Conservation (phyloP, 2,888 invertebrate species). For the Synergus japonicus region DNA sequence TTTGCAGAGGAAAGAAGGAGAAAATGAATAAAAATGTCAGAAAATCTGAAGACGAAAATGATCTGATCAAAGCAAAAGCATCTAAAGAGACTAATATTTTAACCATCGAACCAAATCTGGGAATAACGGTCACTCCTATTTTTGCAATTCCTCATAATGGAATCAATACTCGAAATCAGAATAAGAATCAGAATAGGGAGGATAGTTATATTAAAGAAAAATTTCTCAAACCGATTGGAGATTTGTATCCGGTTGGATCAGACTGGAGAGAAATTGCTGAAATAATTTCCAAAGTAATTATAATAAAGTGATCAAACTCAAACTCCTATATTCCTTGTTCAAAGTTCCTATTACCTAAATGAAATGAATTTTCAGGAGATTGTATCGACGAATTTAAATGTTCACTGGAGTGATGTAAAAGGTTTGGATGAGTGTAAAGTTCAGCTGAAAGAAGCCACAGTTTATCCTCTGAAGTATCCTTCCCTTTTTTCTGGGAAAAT, state of each 20-base stretch:
- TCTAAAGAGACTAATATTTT: conserved; percentile 54
- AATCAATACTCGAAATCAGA: conserved; percentile 44
- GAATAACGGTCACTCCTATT: conserved; percentile 65
- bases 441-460: conserved; percentile 90
- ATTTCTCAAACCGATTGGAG: conserved; percentile 69
- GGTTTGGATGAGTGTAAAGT: conserved; percentile 87
- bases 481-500: conserved; percentile 83
- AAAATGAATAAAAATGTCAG: conserved; percentile 47
- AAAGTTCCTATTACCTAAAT: not conserved
- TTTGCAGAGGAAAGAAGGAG: conserved; percentile 48
- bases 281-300: conserved; percentile 81
- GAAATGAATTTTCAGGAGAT: conserved; percentile 79
- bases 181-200: conserved; percentile 43
- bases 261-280: conserved; percentile 85
- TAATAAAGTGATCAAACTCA: not conserved
- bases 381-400: conserved; percentile 82
- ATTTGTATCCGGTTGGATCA: conserved; percentile 69
- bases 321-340: not conserved
- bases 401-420: conserved; percentile 90
- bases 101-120: conserved; percentile 51
- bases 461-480: conserved; percentile 88
- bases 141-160: conserved; percentile 53
- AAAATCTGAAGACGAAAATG: conserved; percentile 53
- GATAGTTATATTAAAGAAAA: conserved; percentile 56
- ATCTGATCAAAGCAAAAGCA: conserved; percentile 62